phyloP scores from a whole-genome alignment of 2,888 invertebrate genomes.

The Ectemnius cavifrons region DNA sequence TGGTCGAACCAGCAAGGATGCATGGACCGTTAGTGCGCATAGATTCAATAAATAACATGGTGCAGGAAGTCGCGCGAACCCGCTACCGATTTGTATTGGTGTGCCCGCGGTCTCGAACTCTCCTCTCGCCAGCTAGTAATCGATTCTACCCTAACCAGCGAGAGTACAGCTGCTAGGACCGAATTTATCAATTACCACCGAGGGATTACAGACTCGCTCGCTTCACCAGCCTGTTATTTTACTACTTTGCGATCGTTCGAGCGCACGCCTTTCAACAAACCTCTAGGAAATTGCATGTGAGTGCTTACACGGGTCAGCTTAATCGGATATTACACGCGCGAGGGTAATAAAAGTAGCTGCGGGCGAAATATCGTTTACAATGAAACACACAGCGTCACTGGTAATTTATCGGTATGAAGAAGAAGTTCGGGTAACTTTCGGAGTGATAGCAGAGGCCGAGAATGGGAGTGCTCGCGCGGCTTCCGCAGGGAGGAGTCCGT shows the following conservation, averaged over 20 bases:
- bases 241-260: neutral
- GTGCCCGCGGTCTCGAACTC: constrained; percentile 32
- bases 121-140: neutral
- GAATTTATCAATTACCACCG: constrained; percentile 2
- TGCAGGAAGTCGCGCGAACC: constrained; percentile 54
- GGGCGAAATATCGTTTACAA: constrained; percentile 37
- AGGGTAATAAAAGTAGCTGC: constrained; percentile 16
- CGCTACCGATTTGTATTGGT: constrained; percentile 60
- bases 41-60: constrained; percentile 68
- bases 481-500: constrained; percentile 30
- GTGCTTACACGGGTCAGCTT: neutral
- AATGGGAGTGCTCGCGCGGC: neutral
- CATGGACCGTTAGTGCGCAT: constrained; percentile 65
- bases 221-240: neutral
- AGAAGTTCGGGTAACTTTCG: constrained; percentile 30
- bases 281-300: neutral
- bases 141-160: too few species aligned
- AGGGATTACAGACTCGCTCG: neutral
- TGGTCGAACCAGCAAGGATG: constrained; percentile 54
- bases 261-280: neutral
- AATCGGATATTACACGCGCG: constrained; percentile 31
- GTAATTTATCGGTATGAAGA: constrained; percentile 50
- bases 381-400: constrained; percentile 31
- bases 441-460: neutral
- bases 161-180: neutral